Base-by-base conservation (phyloP, 2,113 vertebrate species). In the Himantopus leucocephalus region DNA sequence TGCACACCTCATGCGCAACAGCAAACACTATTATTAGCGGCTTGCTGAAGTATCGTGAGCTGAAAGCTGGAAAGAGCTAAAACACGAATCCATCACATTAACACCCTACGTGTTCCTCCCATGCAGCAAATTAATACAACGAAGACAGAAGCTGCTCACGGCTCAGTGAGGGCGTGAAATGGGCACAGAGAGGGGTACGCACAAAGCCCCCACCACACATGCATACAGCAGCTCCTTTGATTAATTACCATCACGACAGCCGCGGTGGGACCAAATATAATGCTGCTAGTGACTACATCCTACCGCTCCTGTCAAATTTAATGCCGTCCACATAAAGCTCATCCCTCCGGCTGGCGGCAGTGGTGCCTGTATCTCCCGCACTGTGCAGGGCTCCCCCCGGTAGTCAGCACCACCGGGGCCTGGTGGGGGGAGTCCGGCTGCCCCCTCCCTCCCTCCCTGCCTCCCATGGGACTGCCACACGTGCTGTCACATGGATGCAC, bases 71-170 rank as follows among this genome's bases (percentile, higher is more conserved):
- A 37, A 74, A 74, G 59, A 91, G 59, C 67, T 83, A 80, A 55
- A 74, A 41, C 60, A 90, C 0, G 0, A 92, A 94, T 59, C 45
- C 68, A n/a, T 84, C 72, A 41, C 86, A 32, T 62, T 50, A 86
- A 91, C 85, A 73, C 19, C 55, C 88, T 74, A 48, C 60, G 32
- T 7, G 60, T 64, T 91, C 75, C 85, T 95, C 91, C 92, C 76
- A 52, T 94, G 79, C 94, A 89, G 66, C 60, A 92, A 84, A 94
- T 78, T 84, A 87, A 63, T 52, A 55, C 88, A 88, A 77, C 4
- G 5, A 84, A 47, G 85, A 35, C 64, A 87, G 95, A 77, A 86
- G 73, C 35, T 8, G n/a, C 72, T 92, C 92, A 70, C 1, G 8
- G 83, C 86, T 86, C 91, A 55, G 39, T 7, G 88, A 88, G 93